Base-by-base conservation (phyloP, 2,888 invertebrate species). In the Eledone cirrhosa region DNA sequence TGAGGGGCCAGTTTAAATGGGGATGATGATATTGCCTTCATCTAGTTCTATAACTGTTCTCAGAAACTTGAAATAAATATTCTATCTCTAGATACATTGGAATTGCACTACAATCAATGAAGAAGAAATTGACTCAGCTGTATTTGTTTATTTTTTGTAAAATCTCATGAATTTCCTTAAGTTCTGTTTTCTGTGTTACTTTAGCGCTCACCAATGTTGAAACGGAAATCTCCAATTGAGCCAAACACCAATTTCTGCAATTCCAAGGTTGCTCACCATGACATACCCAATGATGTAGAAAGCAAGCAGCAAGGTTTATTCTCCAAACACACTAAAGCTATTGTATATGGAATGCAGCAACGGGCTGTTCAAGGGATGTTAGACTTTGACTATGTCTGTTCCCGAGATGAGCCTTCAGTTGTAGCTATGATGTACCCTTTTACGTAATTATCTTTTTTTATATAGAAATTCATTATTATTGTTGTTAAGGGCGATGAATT, bases 271-370 rank as follows among this genome's bases (percentile, higher is more conserved):
- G 48, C 65, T n/a, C 65, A 78, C 24, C 63, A 48, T 19, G 67
- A 47, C 41, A 24, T 65, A 0, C 47, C 41, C n/a, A n/a, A 59
- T 67, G 78, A 47, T 47, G 16, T 41, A 29, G 47, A 27, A 7
- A 65, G 72, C n/a, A 41, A 76, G 31, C 76, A 69, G 1, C 59
- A 72, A 78, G 93, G 94, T 33, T 93, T 97, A 82, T 97, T 98
- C 92, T 93, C 93, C n/a, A 93, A 93, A 83, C 92, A 93, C 81
- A 98, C 98, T 19, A 96, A 95, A 90, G 94, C 98, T 16, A 97
- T 99, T 88, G 95, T 99, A 29, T 99, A 99, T 99, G 99, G 99
- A 82, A 98, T 99, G 97, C 99, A 99, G 92, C 95, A 95, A 74
- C 93, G 98, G 81, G 99, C 99, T 31, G 97, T 99, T 14, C 98